A percentile compares a stretch with the other conserved stretches of the same genome.
Conservation (phyloP, 2,888 invertebrate genomes). For the Tuta absoluta region DNA sequence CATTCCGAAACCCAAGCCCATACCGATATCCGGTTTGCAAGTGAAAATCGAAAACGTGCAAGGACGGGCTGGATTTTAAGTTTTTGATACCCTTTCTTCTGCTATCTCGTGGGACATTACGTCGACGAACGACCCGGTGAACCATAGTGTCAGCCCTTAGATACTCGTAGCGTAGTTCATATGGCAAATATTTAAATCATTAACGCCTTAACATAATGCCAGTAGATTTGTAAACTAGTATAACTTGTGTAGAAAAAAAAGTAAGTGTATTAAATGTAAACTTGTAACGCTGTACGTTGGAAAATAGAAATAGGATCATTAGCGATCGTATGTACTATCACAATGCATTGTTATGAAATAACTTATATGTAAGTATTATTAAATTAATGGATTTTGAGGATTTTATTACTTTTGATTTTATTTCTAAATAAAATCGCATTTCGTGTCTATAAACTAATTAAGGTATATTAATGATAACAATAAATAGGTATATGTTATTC, state of each 20-base stretch:
- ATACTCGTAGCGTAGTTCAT: background rate
- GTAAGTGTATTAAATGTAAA: background rate
- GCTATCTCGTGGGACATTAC: too few species aligned
- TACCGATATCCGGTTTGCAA: constrained; percentile 48
- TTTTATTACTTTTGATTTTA: background rate
- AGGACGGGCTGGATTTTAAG: constrained; percentile 55
- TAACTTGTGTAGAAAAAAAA: background rate
- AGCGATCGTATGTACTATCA: background rate
- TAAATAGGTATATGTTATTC: background rate
- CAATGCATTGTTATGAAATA: background rate
- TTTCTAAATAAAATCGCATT: background rate
- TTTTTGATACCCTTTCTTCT: background rate
- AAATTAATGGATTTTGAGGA: background rate
- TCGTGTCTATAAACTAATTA: background rate
- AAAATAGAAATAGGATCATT: background rate
- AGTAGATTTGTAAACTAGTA: background rate
- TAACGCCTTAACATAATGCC: background rate
- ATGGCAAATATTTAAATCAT: background rate
- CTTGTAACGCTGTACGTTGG: background rate
- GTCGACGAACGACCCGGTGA: too few species aligned
- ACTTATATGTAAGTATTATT: background rate
- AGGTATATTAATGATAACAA: background rate
- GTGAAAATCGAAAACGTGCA: constrained; percentile 59
- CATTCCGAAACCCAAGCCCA: constrained; percentile 46
- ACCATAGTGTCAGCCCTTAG: too few species aligned